Evolutionary conservation across 2,888 invertebrate species (phyloP).

Genomic region (Eupithecia tripunctaria): DNA sequence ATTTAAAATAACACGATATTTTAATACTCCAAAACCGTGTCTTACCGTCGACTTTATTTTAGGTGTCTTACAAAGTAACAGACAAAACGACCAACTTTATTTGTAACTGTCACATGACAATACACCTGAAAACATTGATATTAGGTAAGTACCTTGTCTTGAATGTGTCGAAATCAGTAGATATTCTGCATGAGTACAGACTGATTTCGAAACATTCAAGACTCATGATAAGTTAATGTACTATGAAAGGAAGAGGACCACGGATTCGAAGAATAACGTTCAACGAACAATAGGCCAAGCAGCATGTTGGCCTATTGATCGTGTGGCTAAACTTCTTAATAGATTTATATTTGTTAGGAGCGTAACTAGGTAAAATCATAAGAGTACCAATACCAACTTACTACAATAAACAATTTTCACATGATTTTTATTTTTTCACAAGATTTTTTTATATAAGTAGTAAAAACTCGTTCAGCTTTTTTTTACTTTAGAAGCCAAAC

Average conservation of each 20-base stretch:
- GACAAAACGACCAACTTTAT: background rate
- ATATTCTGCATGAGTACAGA: too few relatives aligned
- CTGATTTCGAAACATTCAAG: too few relatives aligned
- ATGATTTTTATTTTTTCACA: too few relatives aligned
- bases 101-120: background rate
- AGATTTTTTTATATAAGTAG: background rate
- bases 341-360: background rate
- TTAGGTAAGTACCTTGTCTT: too few relatives aligned
- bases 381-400: background rate
- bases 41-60: background rate
- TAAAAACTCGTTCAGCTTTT: background rate
- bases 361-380: background rate
- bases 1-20: background rate
- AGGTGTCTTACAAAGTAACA: background rate
- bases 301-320: too few relatives aligned
- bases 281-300: background rate
- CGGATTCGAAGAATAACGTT: background rate
- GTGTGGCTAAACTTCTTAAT: too few relatives aligned
- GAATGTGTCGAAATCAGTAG: too few relatives aligned
- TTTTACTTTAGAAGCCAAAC: background rate
- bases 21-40: background rate
- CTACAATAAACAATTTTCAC: background rate
- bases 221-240: background rate
- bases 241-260: slow-evolving; percentile 1
- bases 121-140: background rate